Evolutionary conservation across 2,113 vertebrate species (phyloP).

Genomic region (Indri indri): DNA sequence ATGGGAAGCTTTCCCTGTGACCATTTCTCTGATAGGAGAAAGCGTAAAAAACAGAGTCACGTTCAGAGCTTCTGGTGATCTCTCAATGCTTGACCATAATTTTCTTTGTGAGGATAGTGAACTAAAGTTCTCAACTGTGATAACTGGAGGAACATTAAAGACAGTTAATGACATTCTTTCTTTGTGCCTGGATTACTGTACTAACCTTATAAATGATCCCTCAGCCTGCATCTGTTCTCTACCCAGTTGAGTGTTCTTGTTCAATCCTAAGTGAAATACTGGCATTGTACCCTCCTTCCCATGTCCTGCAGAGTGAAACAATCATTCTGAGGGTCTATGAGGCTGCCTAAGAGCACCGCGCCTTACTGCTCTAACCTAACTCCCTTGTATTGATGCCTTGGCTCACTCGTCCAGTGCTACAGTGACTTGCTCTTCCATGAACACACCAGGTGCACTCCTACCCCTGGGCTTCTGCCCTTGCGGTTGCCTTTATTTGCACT

Average conservation of each 20-base stretch:
- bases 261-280: neutral
- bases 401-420: neutral
- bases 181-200: neutral
- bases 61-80: neutral
- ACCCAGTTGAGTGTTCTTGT: neutral
- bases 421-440: neutral
- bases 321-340: neutral
- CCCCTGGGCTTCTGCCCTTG: neutral
- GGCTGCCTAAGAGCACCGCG: neutral
- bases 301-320: neutral
- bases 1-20: slow-evolving; percentile 10
- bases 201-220: neutral
- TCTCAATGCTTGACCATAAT: neutral
- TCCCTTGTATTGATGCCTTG: neutral
- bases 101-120: neutral
- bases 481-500: neutral
- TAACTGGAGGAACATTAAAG: neutral
- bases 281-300: neutral
- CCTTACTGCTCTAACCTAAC: neutral
- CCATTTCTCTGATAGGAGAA: neutral
- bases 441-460: neutral
- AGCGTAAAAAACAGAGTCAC: neutral
- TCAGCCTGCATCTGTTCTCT: neutral
- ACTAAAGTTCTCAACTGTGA: neutral
- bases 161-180: neutral